A percentile compares a stretch with the other conserved stretches of the same genome.
phyloP scores from a whole-genome alignment of 2,888 invertebrate species.

The Nephrotoma flavescens region DNA sequence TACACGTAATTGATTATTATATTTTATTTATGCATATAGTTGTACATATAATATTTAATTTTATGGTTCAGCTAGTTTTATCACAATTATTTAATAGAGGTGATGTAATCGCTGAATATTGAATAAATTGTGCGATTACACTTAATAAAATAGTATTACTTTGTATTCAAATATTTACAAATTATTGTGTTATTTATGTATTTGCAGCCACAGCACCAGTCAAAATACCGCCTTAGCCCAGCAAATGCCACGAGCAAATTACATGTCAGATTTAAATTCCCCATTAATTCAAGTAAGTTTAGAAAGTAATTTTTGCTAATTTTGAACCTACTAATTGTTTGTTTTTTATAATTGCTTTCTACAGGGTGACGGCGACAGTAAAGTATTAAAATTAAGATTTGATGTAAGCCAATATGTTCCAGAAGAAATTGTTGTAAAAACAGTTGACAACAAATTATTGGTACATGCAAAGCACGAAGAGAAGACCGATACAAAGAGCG shows the following conservation, averaged over 20 bases:
- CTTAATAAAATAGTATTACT: not conserved
- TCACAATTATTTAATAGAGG: not conserved
- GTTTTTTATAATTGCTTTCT: conserved; percentile 21
- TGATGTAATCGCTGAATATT: not conserved
- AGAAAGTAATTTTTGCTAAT: not conserved
- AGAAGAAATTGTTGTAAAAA: conserved; percentile 97
- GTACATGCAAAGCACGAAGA: conserved; percentile 98
- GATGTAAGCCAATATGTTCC: conserved; percentile 95
- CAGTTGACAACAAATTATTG: conserved; percentile 92
- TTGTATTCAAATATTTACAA: not conserved
- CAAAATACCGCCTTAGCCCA: conserved; percentile 31
- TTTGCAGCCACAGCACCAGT: not conserved
- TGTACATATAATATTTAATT: not conserved
- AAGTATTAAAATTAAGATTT: conserved; percentile 86
- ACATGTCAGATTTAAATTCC: conserved; percentile 79
- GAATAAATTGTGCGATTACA: not conserved
- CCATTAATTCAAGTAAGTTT: conserved; percentile 49
- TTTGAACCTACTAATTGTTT: not conserved
- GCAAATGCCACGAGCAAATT: conserved; percentile 28
- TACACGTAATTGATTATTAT: not conserved
- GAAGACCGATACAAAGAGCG: conserved; percentile 89
- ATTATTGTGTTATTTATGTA: not conserved
- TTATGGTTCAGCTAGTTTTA: not conserved
- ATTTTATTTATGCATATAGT: not conserved
- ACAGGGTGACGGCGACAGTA: conserved; percentile 87